Evolutionary conservation across 35 echinoderm and acorn worm species (phyloP).

Genomic region (Anneissia japonica): DNA sequence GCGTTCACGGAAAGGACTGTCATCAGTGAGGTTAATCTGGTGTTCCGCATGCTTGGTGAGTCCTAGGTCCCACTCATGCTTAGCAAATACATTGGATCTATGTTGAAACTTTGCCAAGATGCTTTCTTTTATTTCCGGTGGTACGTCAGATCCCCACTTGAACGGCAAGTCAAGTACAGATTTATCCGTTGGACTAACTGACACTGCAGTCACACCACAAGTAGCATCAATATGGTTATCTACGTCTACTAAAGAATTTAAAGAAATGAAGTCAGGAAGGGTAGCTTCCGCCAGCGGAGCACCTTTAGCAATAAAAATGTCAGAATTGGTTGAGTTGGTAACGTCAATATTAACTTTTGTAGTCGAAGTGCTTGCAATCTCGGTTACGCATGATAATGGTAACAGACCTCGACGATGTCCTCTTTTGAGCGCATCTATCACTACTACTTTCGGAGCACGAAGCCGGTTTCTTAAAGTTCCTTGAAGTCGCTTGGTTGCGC

Average conservation of each 20-base stretch:
- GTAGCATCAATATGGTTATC: neutral
- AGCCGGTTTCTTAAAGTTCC: conserved; percentile 16
- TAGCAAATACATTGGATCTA: conserved; percentile 16
- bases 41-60: neutral
- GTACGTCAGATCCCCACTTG: conserved; percentile 39
- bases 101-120: neutral
- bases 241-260: neutral
- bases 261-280: conserved; percentile 3
- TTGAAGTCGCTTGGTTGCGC: neutral
- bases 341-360: conserved; percentile 6
- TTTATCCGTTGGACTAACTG: neutral
- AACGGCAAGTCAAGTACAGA: conserved; percentile 25
- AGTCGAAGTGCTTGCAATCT: conserved; percentile 18
- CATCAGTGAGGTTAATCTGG: conserved; percentile 37
- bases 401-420: conserved; percentile 1
- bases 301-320: neutral
- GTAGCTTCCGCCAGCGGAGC: neutral
- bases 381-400: conserved; percentile 3
- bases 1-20: conserved; percentile 30
- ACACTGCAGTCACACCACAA: neutral
- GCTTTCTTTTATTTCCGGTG: conserved; percentile 9
- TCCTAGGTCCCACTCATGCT: conserved; percentile 27
- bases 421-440: conserved; percentile 2
- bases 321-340: neutral
- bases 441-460: neutral